phyloP scores from a whole-genome alignment of 2,888 invertebrate species.

The Maniola hyperantus region DNA sequence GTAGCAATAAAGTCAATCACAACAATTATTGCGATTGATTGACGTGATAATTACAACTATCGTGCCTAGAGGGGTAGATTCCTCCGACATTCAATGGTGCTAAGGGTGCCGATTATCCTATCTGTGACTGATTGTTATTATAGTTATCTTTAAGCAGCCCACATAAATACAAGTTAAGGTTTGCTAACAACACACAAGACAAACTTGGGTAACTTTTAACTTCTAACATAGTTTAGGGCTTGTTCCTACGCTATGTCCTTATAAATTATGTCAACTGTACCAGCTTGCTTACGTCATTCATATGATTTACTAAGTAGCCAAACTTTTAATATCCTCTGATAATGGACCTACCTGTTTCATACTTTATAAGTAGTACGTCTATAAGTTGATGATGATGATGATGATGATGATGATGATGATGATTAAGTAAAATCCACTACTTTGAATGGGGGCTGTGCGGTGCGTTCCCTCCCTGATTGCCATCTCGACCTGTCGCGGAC shows the following conservation, averaged over 20 bases:
- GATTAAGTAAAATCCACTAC: too few species aligned
- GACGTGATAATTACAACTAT: too few species aligned
- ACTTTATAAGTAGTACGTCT: neutral
- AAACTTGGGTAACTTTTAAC: slow-evolving; percentile 2
- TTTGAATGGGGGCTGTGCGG: too few species aligned
- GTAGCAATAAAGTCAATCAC: too few species aligned
- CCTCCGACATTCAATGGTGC: too few species aligned
- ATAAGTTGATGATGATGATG: too few species aligned
- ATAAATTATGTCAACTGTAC: neutral
- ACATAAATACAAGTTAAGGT: neutral
- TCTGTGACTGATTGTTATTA: neutral
- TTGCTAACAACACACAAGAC: slow-evolving; percentile 3
- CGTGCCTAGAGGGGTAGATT: too few species aligned
- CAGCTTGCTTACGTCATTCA: neutral
- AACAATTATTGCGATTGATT: too few species aligned
- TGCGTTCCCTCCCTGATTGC: too few species aligned
- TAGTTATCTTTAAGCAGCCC: neutral
- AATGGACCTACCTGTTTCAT: neutral
- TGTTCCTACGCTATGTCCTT: neutral
- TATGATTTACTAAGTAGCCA: neutral
- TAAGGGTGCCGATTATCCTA: neutral
- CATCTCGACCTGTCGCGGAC: too few species aligned
- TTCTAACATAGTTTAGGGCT: slow-evolving; percentile 1
- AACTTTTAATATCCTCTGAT: neutral
- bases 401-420: too few species aligned